These are phyloP conservation scores for Bubo scandiacus DNA, from an alignment of 2,113 vertebrate genomes.

Conservation along the genomic window DNA sequence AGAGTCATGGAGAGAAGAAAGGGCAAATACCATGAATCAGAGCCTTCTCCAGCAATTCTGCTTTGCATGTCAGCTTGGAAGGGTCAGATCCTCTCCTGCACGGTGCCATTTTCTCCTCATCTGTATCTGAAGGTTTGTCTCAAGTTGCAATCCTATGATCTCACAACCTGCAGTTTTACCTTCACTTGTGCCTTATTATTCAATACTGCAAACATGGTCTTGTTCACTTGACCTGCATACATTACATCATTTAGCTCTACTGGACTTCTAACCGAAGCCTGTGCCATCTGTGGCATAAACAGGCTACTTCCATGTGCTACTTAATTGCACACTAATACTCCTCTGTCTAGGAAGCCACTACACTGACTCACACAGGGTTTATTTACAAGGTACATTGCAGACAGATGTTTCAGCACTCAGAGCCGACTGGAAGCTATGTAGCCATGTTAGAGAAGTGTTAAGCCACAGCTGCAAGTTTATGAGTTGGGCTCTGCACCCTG, in stretches of 20 bases:
- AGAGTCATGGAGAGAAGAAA: not conserved
- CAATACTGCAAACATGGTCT: not conserved
- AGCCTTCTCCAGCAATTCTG: not conserved
- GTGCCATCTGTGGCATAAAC: not conserved
- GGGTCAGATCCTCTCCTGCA: not conserved
- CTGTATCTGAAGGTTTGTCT: not conserved
- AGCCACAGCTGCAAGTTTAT: constrained; percentile 14
- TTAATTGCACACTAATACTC: not conserved
- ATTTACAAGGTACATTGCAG: not conserved
- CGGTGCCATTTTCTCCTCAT: not conserved
- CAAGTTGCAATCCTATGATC: not conserved
- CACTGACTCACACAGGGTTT: not conserved
- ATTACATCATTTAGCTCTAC: not conserved
- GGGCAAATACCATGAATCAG: not conserved
- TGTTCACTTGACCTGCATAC: not conserved
- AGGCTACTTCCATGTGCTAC: not conserved
- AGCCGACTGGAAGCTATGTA: not conserved
- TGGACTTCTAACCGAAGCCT: not conserved
- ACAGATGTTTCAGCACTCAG: not conserved
- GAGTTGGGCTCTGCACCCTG: not conserved
- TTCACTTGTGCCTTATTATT: not conserved
- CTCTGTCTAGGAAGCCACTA: not conserved
- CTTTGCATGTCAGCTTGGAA: not conserved
- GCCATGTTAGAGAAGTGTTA: not conserved
- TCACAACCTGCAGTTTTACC: not conserved